phyloP scores from a whole-genome alignment of 2,888 invertebrate species.

The Dorcus parallelipipedus region DNA sequence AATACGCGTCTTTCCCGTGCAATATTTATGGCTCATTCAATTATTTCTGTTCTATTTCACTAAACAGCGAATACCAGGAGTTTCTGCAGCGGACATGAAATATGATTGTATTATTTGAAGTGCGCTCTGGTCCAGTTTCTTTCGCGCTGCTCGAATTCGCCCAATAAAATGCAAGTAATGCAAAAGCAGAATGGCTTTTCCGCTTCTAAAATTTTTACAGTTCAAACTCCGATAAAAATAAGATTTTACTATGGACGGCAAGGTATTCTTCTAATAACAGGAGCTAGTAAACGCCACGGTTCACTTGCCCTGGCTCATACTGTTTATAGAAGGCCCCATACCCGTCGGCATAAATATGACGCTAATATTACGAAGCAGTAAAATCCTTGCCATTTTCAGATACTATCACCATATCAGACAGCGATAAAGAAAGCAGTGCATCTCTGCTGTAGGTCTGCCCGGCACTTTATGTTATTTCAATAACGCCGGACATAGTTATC shows the following conservation, averaged over 20 bases:
- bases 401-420: too few relatives aligned
- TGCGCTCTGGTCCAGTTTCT: constrained; percentile 1
- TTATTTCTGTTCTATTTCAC: too few relatives aligned
- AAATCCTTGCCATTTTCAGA: too few relatives aligned
- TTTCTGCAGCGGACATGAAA: not conserved
- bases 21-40: too few relatives aligned
- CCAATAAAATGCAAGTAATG: too few relatives aligned
- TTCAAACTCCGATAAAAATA: not conserved
- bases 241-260: not conserved
- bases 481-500: constrained; percentile 33
- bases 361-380: too few relatives aligned
- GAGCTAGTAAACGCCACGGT: not conserved
- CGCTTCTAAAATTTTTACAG: not conserved
- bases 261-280: not conserved
- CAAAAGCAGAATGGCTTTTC: constrained; percentile 2
- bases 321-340: too few relatives aligned
- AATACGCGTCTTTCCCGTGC: too few relatives aligned
- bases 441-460: not conserved
- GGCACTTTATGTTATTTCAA: constrained; percentile 18
- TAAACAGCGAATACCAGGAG: too few relatives aligned
- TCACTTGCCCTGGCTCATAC: too few relatives aligned
- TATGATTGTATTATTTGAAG: not conserved
- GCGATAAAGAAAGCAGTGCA: too few relatives aligned
- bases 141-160: not conserved
- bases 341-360: too few relatives aligned